Conservation (phyloP, 2,797 vertebrate species). For the Distichodus sexfasciatus region DNA sequence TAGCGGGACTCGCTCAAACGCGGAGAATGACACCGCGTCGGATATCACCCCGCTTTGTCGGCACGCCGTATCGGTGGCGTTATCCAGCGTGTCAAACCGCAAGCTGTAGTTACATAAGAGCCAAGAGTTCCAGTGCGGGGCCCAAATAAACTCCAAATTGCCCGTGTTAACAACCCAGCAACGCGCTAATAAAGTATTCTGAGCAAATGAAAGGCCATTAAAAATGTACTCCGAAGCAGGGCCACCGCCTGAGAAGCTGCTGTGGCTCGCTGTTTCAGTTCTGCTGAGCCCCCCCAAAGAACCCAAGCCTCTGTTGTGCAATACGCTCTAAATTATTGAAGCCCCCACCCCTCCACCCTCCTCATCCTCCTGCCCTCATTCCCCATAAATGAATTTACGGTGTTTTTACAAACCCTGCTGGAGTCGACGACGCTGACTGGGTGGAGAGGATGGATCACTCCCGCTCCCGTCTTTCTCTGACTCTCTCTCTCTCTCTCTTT, state of each 20-base stretch:
- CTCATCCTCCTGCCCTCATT: constrained; percentile 40
- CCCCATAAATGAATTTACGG: constrained; percentile 39
- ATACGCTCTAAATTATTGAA: constrained; percentile 75
- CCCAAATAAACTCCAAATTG: constrained; percentile 13
- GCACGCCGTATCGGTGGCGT: too few relatives aligned
- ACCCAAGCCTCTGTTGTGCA: constrained; percentile 64
- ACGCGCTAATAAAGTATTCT: constrained; percentile 40
- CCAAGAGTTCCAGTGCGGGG: too few relatives aligned
- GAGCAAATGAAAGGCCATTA: constrained; percentile 65
- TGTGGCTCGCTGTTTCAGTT: constrained; percentile 61
- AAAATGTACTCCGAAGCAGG: constrained; percentile 69
- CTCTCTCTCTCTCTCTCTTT: constrained; percentile 16
- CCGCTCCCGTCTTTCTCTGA: neutral
- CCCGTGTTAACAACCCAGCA: constrained; percentile 27
- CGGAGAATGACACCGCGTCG: too few relatives aligned
- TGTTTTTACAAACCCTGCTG: constrained; percentile 62
- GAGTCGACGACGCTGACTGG: constrained; percentile 51
- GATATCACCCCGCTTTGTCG: too few relatives aligned
- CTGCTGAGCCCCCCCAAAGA: constrained; percentile 65
- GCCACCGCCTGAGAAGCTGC: constrained; percentile 58
- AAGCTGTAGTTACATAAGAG: too few relatives aligned
- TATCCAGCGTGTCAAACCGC: too few relatives aligned
- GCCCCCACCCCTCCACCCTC: constrained; percentile 48
- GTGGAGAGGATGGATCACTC: constrained; percentile 20
- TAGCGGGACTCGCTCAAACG: too few relatives aligned